Conservation (phyloP, 2,888 invertebrate species). For the Mythimna loreyi region DNA sequence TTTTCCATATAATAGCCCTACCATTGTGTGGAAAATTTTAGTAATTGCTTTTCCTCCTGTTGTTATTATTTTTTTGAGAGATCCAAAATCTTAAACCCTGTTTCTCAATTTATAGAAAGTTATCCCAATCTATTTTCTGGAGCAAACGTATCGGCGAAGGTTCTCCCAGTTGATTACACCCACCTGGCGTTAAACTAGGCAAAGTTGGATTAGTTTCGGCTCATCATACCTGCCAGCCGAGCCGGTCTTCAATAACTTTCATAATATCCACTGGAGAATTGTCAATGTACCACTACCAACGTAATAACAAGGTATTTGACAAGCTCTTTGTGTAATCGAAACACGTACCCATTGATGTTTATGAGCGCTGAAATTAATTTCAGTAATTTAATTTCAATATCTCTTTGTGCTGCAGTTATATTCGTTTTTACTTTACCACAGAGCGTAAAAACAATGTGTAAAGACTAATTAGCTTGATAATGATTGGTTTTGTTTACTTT, state of each 20-base stretch:
- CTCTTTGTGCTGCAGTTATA: constrained; percentile 36
- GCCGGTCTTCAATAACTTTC: constrained; percentile 74
- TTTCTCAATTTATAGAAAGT: constrained; percentile 10
- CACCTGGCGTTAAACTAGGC: constrained; percentile 56
- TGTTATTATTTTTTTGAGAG: not conserved
- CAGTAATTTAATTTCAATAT: constrained; percentile 32
- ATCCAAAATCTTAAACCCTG: not conserved
- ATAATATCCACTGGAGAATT: constrained; percentile 74
- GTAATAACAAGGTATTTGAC: constrained; percentile 62
- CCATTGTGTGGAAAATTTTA: not conserved
- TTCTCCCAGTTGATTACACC: constrained; percentile 55
- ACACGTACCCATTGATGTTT: constrained; percentile 24
- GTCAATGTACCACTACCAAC: constrained; percentile 63
- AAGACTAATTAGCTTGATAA: constrained; percentile 29
- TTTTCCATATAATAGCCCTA: too few species aligned
- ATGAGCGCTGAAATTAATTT: constrained; percentile 30
- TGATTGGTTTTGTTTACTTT: constrained; percentile 16
- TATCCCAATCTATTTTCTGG: constrained; percentile 26
- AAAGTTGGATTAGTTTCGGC: constrained; percentile 81
- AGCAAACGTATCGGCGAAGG: constrained; percentile 31
- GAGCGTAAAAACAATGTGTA: constrained; percentile 21
- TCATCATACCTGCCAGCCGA: constrained; percentile 66
- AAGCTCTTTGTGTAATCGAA: constrained; percentile 54
- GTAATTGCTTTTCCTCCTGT: not conserved
- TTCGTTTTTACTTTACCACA: constrained; percentile 21